Base-by-base conservation (phyloP, 1,140 invertebrate genomes). In the Dreissena rostriformis region DNA sequence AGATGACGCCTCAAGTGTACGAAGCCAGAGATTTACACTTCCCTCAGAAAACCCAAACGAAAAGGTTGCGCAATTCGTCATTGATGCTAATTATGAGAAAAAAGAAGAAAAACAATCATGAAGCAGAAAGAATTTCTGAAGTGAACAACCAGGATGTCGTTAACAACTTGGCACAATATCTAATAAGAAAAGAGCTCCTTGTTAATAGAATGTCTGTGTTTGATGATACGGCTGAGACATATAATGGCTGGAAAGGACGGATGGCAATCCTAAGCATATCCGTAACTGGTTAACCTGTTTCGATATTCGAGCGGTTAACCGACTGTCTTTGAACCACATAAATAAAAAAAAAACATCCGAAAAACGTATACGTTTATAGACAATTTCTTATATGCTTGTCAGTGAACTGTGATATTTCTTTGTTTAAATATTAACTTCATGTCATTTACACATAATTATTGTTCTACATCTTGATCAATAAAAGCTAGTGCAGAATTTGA, bases 361-460 rank as follows among this genome's bases (percentile, higher is more conserved):
- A 84, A 89, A 67, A 67, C 86, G 14, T 86, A 86, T 61, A 53
- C 88, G 17, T 57, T 88, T 11, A 24, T 85, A n/a, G 82, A 80
- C 22, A 83, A 65, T 63, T 55, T 86, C 8, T 82, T 82, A 6
- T 14, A 67, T 4, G 63, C 80, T 14, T 87, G 75, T 14, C 11
- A 14, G 14, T 72, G 26, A 65, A 80, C 87, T 75, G 87, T 66
- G 26, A 6, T 83, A 5, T 84, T 68, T 61, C 52, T 84, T 10
- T n/a, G n/a, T n/a, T n/a, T n/a, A n/a, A n/a, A n/a, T n/a, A n/a
- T n/a, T n/a, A n/a, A n/a, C n/a, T n/a, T n/a, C n/a, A n/a, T n/a
- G n/a, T n/a, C n/a, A n/a, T n/a, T n/a, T n/a, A n/a, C n/a, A n/a
- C n/a, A n/a, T n/a, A n/a, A n/a, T n/a, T n/a, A n/a, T n/a, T n/a